A percentile compares a stretch with the other conserved stretches of the same genome.
phyloP scores from a whole-genome alignment of 92 coral and sea anemone genomes.

The Anthopleura xanthogrammica region DNA sequence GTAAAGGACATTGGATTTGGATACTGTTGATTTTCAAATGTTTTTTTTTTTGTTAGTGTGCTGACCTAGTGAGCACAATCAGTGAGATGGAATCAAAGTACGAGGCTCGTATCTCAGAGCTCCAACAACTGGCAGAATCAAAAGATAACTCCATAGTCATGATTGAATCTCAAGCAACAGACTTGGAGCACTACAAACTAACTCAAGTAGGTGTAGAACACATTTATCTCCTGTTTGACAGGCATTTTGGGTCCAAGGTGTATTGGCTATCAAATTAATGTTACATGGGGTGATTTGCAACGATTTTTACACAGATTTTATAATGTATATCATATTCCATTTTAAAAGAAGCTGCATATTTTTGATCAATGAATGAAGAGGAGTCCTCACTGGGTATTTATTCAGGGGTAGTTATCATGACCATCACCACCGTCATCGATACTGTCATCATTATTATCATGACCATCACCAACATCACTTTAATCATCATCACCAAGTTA shows the following conservation, averaged over 20 bases:
- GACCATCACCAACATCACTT: too few relatives aligned
- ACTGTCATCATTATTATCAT: too few relatives aligned
- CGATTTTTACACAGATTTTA: too few relatives aligned
- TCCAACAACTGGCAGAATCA: conserved; percentile 62
- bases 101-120: conserved; percentile 65
- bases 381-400: too few relatives aligned
- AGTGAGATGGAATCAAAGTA: conserved; percentile 35
- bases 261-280: too few relatives aligned
- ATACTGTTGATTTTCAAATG: background rate
- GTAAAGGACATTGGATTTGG: background rate
- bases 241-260: background rate
- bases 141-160: conserved; percentile 56
- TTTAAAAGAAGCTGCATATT: too few relatives aligned
- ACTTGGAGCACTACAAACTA: conserved; percentile 52
- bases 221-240: background rate
- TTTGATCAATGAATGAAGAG: too few relatives aligned
- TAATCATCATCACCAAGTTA: too few relatives aligned
- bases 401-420: too few relatives aligned
- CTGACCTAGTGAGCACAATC: conserved; percentile 25
- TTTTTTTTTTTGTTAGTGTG: conserved; percentile 10
- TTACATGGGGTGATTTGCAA: too few relatives aligned
- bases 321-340: too few relatives aligned
- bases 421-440: too few relatives aligned
- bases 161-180: conserved; percentile 65
- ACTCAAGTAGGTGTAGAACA: conserved; percentile 42